Evolutionary conservation across 2,113 vertebrate genomes (phyloP).

Genomic region (Anser cygnoides): DNA sequence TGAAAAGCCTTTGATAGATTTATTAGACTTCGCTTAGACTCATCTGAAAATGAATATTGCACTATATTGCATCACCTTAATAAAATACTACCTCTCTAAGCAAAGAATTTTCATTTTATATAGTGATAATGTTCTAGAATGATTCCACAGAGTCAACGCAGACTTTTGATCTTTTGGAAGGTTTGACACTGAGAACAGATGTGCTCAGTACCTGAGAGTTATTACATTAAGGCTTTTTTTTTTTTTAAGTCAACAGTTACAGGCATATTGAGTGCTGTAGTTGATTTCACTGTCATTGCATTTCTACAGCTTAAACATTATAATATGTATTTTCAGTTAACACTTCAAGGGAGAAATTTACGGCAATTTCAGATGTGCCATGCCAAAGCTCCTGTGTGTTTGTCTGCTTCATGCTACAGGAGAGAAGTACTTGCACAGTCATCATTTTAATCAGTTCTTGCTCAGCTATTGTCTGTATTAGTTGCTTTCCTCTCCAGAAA

Average conservation of each 20-base stretch:
- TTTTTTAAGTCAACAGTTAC: background rate
- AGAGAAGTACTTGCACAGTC: background rate
- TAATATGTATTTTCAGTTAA: background rate
- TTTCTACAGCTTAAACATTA: background rate
- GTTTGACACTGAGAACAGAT: background rate
- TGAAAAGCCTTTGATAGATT: background rate
- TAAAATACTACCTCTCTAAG: background rate
- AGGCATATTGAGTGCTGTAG: background rate
- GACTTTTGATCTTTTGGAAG: background rate
- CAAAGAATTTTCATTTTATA: background rate
- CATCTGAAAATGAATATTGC: background rate
- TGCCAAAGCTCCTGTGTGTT: background rate
- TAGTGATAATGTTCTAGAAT: background rate
- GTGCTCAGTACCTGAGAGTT: background rate
- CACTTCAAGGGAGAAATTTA: background rate
- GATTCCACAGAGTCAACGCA: background rate
- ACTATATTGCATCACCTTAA: background rate
- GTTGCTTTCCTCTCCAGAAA: background rate
- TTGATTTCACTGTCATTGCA: background rate
- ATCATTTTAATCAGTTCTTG: background rate
- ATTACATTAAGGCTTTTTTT: background rate
- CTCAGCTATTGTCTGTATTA: background rate
- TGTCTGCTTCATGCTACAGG: background rate
- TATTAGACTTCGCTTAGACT: background rate
- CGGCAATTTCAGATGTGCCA: background rate